These are phyloP conservation scores for Elymnias hypermnestra DNA, from an alignment of 1,140 invertebrate species.

Conservation along the genomic window DNA sequence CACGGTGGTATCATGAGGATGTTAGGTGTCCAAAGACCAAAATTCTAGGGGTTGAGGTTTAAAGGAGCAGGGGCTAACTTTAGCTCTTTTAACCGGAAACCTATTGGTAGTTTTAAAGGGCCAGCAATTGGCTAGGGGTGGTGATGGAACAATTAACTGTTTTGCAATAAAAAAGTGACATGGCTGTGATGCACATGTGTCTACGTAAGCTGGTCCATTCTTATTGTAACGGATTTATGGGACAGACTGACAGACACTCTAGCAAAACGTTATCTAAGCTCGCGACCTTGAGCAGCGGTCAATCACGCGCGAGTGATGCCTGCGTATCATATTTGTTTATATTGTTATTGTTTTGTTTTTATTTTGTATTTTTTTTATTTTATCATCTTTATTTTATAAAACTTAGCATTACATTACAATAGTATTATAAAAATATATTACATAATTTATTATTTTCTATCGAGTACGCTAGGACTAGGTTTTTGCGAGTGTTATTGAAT, in stretches of 20 bases:
- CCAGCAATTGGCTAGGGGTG: no score
- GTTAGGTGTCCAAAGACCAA: no score
- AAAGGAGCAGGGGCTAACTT: no score
- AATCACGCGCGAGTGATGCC: constrained; percentile 14
- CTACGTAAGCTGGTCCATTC: no score
- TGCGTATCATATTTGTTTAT: constrained; percentile 21
- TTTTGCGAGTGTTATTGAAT: constrained; percentile 37
- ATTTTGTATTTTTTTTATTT: constrained; percentile 65
- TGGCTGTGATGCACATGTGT: no score
- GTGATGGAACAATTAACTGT: no score
- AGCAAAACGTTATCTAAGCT: constrained; percentile 8
- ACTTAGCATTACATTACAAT: constrained; percentile 57
- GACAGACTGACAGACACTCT: constrained; percentile 13
- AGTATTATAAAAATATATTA: constrained; percentile 70
- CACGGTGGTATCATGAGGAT: no score
- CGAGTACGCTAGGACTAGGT: constrained; percentile 47
- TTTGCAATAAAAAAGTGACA: no score
- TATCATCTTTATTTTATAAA: constrained; percentile 73
- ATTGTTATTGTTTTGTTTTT: constrained; percentile 47
- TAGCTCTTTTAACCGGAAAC: no score
- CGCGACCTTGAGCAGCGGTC: constrained; percentile 34
- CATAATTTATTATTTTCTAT: constrained; percentile 64
- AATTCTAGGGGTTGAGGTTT: no score
- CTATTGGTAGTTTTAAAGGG: no score
- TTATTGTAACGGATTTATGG: no score